These are phyloP conservation scores for Masnerella sp. DNA, from an alignment of 2,888 invertebrate species.

Conservation along the genomic window DNA sequence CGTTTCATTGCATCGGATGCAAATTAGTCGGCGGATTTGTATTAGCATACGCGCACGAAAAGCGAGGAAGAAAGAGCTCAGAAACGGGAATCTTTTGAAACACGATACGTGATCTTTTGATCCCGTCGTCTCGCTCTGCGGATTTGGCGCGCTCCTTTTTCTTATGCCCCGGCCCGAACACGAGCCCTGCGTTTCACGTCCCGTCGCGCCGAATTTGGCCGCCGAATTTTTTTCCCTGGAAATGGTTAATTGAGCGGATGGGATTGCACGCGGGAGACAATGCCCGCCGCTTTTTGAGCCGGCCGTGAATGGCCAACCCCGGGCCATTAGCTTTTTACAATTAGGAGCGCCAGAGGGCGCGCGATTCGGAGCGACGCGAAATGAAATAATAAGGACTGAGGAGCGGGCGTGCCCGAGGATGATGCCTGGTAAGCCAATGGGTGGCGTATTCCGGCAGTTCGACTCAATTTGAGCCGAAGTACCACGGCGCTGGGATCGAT, in stretches of 20 bases:
- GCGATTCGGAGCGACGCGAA: background rate
- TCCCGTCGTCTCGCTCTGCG: slow-evolving; percentile 35
- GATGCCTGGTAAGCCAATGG: slow-evolving; percentile 57
- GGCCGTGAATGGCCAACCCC: background rate
- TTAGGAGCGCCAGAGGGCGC: too few species aligned
- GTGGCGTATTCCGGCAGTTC: slow-evolving; percentile 71
- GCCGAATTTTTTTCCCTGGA: slow-evolving; percentile 70
- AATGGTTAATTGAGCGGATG: slow-evolving; percentile 74
- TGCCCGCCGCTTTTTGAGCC: slow-evolving; percentile 2
- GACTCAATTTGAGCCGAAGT: slow-evolving; percentile 75
- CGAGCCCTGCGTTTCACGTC: slow-evolving; percentile 73
- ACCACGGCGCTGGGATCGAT: slow-evolving; percentile 74
- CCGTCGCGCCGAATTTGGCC: slow-evolving; percentile 75
- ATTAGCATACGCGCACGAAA: slow-evolving; percentile 32
- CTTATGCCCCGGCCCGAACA: slow-evolving; percentile 63
- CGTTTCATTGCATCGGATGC: slow-evolving; percentile 41
- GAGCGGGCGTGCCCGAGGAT: slow-evolving; percentile 43
- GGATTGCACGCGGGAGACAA: slow-evolving; percentile 20
- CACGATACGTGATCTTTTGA: slow-evolving; percentile 69
- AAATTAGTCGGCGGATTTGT: slow-evolving; percentile 46
- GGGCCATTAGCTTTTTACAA: too few species aligned
- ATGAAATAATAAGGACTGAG: slow-evolving; percentile 26
- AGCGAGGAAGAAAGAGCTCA: slow-evolving; percentile 52
- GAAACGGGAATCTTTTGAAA: slow-evolving; percentile 71
- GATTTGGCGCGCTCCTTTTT: slow-evolving; percentile 39